Evolutionary conservation across 1,140 invertebrate genomes (phyloP), one percentile per base, ranked within the genome.

Genomic region (Drosophila athabasca): DNA sequence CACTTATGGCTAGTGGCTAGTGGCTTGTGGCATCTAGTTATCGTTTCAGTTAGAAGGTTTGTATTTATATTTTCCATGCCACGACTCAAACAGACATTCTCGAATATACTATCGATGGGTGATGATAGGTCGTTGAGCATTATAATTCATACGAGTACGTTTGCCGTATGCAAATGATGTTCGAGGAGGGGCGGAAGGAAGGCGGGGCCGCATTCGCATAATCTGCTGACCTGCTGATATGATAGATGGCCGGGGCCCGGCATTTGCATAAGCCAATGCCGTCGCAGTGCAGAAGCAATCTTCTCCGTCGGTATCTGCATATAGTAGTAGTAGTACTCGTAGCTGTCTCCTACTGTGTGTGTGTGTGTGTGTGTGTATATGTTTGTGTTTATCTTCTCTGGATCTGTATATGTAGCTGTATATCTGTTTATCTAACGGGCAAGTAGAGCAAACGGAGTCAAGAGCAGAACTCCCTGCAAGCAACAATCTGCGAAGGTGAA

Each of bases 261-360:
- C 59, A 85, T 85, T 85, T 85, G 82, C 82, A 85, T 85, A 85
- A 85, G 78, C 69, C 31, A 48, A 59, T 62, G 62, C 64, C 68
- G 53, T 31, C 48, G 65, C 77, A 80, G 29, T 61, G 77, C 77
- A 58, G 52, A 64, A 22, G 19, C 35, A 50, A 72, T 65, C 73
- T 70, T 65, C 44, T 22, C 17, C n/a, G 19, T 35, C 60, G 44
- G 48, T 39, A 17, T 35, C 64, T 48, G 50, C 24, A 39, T 48
- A 62, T 62, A 48, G 6, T 29, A 29, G 26, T 29, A 7, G 3
- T 29, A 3, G 1, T 8, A 8, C 6, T 29, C 7, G 26, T 48
- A 17, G 19, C 24, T 24, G 17, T 26, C 17, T 8, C 1, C 6
- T 8, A 15, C 26, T 54, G 65, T 67, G 54, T 68, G 41, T 48